Base-by-base conservation (phyloP, 2,888 invertebrate species). In the Eugnorisma glareosa region DNA sequence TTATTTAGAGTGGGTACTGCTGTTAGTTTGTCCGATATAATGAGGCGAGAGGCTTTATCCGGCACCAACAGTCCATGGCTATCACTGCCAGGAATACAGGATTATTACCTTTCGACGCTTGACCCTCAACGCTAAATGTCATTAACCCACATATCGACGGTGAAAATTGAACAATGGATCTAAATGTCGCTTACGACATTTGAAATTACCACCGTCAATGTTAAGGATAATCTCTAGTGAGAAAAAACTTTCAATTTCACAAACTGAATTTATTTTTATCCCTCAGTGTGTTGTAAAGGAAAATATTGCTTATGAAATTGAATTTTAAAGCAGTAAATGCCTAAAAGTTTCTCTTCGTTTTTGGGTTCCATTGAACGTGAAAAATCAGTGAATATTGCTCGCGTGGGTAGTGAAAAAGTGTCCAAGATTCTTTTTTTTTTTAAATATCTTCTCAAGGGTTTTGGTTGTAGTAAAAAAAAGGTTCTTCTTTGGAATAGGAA, bases 1-100 rank as follows among this genome's bases (percentile, higher is more conserved):
- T 88, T 91, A 89, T 86, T 87, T 79, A 84, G 78, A 85, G 83
- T 83, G 80, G 80, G 73, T 84, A 70, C 78, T 79, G 80, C n/a
- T 81, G 79, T 84, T 78, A 81, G 78, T 78, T 84, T 81, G 73
- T 80, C 40, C 68, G 78, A 77, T 80, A 81, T 86, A 86, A 83
- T 82, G 77, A 87, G 82, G 70, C 82, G 73, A 86, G 74, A 75
- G 71, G 31, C 67, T 83, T 77, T 77, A 73, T 73, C 66, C 59
- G 67, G 61, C 37, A 80, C 37, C 51, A 78, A 75, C 73, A 67
- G 69, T 69, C 69, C 68, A 78, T 57, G 69, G 73, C 82, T 83
- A 88, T 86, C 80, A 75, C 75, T 82, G 80, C 63, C 75, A 71
- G 69, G 64, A 77, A 86, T 86, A 83, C 67, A 68, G 66, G 82